phyloP scores from a whole-genome alignment of 35 echinoderm and acorn worm genomes.

The Holothuria glaberrima region DNA sequence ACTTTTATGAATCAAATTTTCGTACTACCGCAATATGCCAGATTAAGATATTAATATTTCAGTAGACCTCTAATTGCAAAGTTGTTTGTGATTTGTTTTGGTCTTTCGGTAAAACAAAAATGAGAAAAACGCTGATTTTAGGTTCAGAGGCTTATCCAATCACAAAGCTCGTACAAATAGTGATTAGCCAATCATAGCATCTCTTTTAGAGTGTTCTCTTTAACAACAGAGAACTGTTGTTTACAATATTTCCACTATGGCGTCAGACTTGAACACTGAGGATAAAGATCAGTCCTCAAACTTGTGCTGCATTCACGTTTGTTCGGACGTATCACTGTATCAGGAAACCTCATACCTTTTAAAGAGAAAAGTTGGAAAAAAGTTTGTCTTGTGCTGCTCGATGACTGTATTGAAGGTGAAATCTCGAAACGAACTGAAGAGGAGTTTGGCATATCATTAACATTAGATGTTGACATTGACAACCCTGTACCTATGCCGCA shows the following conservation, averaged over 20 bases:
- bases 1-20: conserved; percentile 29
- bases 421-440: neutral
- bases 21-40: neutral
- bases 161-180: neutral
- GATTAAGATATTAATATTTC: neutral
- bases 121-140: neutral
- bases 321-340: conserved; percentile 1
- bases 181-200: neutral
- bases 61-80: conserved; percentile 10
- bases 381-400: conserved; percentile 5
- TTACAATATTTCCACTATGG: conserved; percentile 52
- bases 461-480: neutral
- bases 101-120: neutral
- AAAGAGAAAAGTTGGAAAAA: conserved; percentile 30
- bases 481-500: neutral
- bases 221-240: too few relatives aligned
- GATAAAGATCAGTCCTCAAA: neutral
- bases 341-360: conserved; percentile 21
- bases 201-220: conserved; percentile 43
- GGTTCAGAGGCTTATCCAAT: neutral
- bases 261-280: neutral
- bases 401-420: conserved; percentile 8
- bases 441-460: neutral
- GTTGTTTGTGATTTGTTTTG: neutral
- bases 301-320: conserved; percentile 41